These are phyloP conservation scores for Philereme vetulata DNA, from an alignment of 2,888 invertebrate genomes.

Conservation along the genomic window DNA sequence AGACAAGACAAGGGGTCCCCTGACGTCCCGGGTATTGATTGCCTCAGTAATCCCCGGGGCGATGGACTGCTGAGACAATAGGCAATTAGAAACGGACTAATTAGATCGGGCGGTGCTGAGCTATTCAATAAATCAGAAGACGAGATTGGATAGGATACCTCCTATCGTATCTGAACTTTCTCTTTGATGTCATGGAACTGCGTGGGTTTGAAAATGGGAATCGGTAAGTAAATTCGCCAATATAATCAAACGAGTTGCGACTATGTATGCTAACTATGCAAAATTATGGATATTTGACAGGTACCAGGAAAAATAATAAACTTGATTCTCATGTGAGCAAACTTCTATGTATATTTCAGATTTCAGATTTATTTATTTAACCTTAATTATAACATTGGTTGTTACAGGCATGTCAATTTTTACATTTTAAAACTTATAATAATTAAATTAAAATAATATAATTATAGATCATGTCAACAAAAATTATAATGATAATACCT, in stretches of 20 bases:
- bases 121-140: constrained; percentile 36
- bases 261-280: too few species aligned
- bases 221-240: background rate
- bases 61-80: constrained; percentile 47
- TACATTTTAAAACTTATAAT: too few species aligned
- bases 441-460: too few species aligned
- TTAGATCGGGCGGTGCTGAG: constrained; percentile 36
- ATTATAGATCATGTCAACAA: too few species aligned
- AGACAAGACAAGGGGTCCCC: constrained; percentile 59
- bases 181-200: constrained; percentile 12
- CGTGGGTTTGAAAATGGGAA: background rate
- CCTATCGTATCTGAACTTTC: background rate
- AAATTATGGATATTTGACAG: too few species aligned
- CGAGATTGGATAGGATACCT: constrained; percentile 17
- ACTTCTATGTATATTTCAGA: too few species aligned
- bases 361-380: too few species aligned
- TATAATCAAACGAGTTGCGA: background rate
- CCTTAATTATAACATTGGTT: too few species aligned
- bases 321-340: too few species aligned
- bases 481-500: too few species aligned
- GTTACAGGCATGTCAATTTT: too few species aligned
- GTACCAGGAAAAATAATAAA: too few species aligned
- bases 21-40: constrained; percentile 54
- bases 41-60: constrained; percentile 49
- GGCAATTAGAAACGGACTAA: constrained; percentile 52